Percentiles rank a stretch among this genome's conserved stretches.
phyloP scores from a whole-genome alignment of 2,113 vertebrate species.

The Boulengeromyrus knoepffleri region DNA sequence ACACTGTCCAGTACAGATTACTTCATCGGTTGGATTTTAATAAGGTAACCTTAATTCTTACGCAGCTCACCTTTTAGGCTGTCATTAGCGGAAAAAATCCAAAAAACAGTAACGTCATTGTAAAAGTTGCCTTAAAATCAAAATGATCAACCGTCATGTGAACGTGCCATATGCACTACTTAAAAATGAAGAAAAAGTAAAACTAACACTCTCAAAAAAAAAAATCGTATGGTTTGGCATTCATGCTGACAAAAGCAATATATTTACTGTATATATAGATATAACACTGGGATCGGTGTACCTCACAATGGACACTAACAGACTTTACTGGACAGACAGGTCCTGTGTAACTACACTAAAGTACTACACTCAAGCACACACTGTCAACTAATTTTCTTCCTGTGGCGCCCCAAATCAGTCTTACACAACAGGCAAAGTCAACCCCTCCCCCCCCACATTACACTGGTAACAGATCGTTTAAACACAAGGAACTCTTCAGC shows the following conservation, averaged over 20 bases:
- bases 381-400: conserved; percentile 54
- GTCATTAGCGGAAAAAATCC: conserved; percentile 38
- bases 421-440: conserved; percentile 48
- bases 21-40: conserved; percentile 42
- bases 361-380: conserved; percentile 51
- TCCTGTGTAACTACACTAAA: conserved; percentile 54
- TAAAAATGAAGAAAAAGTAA: conserved; percentile 14
- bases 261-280: conserved; percentile 43
- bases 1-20: conserved; percentile 53
- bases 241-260: conserved; percentile 28
- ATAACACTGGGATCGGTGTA: conserved; percentile 57
- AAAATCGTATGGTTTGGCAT: conserved; percentile 16
- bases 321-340: conserved; percentile 55
- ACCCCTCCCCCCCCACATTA: conserved; percentile 33
- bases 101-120: conserved; percentile 23
- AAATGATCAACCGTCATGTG: conserved; percentile 28
- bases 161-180: conserved; percentile 1
- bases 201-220: background rate
- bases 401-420: conserved; percentile 49
- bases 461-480: conserved; percentile 52
- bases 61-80: conserved; percentile 28
- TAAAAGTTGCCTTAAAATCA: conserved; percentile 27
- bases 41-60: conserved; percentile 10
- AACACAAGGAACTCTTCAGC: conserved; percentile 60
- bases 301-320: conserved; percentile 53